A percentile compares a stretch with the other conserved stretches of the same genome.
These are phyloP conservation scores for Cinclus mexicanus DNA, from an alignment of 2,113 vertebrate genomes.

Conservation along the genomic window DNA sequence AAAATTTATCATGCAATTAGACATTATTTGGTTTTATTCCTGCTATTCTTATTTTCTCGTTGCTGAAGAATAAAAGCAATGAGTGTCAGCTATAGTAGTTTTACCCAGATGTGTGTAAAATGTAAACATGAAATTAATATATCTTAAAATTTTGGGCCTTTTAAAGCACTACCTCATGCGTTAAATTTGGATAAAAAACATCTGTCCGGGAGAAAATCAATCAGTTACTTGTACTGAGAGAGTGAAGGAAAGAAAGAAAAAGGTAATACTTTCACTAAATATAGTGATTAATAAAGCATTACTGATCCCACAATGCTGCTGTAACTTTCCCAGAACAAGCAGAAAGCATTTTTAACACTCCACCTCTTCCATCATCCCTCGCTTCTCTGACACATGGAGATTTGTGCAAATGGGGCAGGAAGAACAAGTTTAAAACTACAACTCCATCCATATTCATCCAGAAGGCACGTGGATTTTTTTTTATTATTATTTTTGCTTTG, in stretches of 20 bases:
- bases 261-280: background rate
- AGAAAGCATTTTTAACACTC: background rate
- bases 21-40: background rate
- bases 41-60: background rate
- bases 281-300: background rate
- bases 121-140: background rate
- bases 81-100: background rate
- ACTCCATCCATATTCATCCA: conserved; percentile 21
- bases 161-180: background rate
- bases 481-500: background rate
- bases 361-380: background rate
- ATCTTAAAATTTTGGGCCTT: background rate
- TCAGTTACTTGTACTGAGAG: background rate
- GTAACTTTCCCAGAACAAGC: background rate
- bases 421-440: background rate
- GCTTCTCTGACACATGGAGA: background rate
- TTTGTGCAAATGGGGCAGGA: background rate
- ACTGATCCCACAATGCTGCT: background rate
- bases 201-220: background rate
- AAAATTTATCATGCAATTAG: background rate
- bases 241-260: background rate
- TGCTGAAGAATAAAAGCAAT: background rate
- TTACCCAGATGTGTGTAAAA: background rate
- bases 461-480: background rate
- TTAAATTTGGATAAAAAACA: background rate